A percentile compares a stretch with the other conserved stretches of the same genome.
Evolutionary conservation across 2,888 invertebrate genomes (phyloP).

Genomic region (Lithosia quadra): DNA sequence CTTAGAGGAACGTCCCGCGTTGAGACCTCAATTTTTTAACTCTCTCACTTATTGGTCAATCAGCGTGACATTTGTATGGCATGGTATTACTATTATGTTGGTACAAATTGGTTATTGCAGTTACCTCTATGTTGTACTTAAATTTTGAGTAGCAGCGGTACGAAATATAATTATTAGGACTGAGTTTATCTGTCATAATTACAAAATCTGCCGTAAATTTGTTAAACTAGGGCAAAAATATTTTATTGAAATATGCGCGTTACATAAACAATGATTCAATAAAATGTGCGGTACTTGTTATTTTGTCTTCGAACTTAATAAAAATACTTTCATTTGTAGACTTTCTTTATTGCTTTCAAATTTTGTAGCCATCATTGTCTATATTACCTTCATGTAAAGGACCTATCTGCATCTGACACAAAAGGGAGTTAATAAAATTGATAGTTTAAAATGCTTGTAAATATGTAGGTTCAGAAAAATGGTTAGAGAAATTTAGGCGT

Average conservation of each 20-base stretch:
- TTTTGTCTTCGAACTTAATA: neutral
- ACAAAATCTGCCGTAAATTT: neutral
- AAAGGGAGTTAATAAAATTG: neutral
- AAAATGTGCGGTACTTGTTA: neutral
- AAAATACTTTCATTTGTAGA: too few species aligned
- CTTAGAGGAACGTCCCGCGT: conserved; percentile 84
- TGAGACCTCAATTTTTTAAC: conserved; percentile 85
- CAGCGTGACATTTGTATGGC: conserved; percentile 81
- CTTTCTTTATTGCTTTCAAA: neutral
- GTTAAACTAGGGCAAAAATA: neutral
- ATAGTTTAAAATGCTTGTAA: neutral
- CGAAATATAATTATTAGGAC: neutral
- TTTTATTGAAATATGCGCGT: neutral
- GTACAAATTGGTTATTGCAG: conserved; percentile 67
- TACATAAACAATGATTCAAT: neutral
- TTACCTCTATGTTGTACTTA: conserved; percentile 49
- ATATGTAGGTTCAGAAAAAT: too few species aligned
- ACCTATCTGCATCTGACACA: neutral
- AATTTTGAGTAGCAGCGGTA: conserved; percentile 7
- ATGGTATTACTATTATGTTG: conserved; percentile 70
- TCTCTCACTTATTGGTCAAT: conserved; percentile 85
- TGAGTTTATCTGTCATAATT: neutral
- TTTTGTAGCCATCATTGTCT: neutral
- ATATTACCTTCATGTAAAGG: neutral
- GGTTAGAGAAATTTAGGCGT: neutral